Base-by-base conservation (phyloP, 2,888 invertebrate genomes). In the Eilema sororculum region DNA sequence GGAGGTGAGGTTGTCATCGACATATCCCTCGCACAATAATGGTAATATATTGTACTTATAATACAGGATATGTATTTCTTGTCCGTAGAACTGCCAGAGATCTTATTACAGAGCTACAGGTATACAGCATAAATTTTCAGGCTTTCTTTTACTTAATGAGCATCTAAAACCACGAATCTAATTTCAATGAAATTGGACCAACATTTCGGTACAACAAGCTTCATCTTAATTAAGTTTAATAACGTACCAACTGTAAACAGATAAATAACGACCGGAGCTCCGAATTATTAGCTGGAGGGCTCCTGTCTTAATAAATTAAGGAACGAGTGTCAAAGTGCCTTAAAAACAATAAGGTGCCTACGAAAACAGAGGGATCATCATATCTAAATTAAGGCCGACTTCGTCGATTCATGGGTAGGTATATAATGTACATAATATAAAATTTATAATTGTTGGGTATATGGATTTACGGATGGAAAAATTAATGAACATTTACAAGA, bases 151-250 rank as follows among this genome's bases (percentile, higher is more conserved):
- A 16, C 3, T 4, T 13, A 16, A 16, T n/a, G n/a, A n/a, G 16
- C 4, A 41, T 20, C 20, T 20, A 20, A 46, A 46, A 20, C 4
- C 46, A 46, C 5, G 6, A 46, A 46, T 20, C 5, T 46, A 20
- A 46, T 20, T 41, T 41, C 41, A 41, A 41, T 46, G 6, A 46
- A 46, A 46, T 46, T 20, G 20, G 46, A 46, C 8, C 6, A 46
- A 46, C 46, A 24, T 22, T 59, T 46, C 12, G 2, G 24, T 3
- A 24, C 16, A 57, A 33, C 57, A 22, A 22, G 58, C 25, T 13
- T 25, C 69, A 69, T 76, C 67, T 67, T 33, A 64, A 68, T 73
- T 74, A 62, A 61, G 24, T 70, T 57, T 59, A 58, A 72, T 68
- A 67, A 72, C 69, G 57, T 70, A 65, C 58, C 37, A 69, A 69